A percentile compares a stretch with the other conserved stretches of the same genome.
Evolutionary conservation across 2,888 invertebrate genomes (phyloP).

Genomic region (Autographa pulchrina): DNA sequence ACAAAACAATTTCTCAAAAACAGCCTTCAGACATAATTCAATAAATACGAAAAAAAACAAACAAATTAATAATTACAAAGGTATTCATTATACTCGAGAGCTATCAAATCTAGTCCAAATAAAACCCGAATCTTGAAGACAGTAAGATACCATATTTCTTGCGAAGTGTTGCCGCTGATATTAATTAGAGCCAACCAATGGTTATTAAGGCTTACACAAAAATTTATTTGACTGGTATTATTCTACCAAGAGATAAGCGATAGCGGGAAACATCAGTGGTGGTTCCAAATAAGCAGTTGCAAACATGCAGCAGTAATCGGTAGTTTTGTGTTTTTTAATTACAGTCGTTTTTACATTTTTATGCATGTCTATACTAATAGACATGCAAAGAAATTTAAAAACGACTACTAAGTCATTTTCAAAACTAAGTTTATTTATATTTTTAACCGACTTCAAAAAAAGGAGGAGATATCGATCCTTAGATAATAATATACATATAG

Average conservation of each 20-base stretch:
- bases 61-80: background rate
- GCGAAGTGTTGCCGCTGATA: conserved; percentile 42
- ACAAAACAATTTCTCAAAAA: too few species aligned
- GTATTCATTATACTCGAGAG: background rate
- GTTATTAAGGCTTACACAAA: conserved; percentile 51
- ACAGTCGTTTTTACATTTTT: too few species aligned
- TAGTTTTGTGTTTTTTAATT: too few species aligned
- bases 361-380: too few species aligned
- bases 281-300: too few species aligned
- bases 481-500: too few species aligned
- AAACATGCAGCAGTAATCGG: too few species aligned
- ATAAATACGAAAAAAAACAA: background rate
- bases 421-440: too few species aligned
- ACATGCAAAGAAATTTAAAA: too few species aligned
- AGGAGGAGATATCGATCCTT: too few species aligned
- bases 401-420: too few species aligned
- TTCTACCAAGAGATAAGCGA: conserved; percentile 21
- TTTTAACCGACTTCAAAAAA: too few species aligned
- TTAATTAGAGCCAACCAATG: conserved; percentile 50
- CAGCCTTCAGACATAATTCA: background rate
- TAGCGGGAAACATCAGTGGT: conserved; percentile 35
- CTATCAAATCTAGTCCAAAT: conserved; percentile 5
- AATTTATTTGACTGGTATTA: conserved; percentile 57
- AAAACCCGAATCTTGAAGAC: conserved; percentile 26
- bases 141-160: conserved; percentile 38